phyloP scores from a whole-genome alignment of 2,113 vertebrate genomes.

The Archocentrus centrarchus region DNA sequence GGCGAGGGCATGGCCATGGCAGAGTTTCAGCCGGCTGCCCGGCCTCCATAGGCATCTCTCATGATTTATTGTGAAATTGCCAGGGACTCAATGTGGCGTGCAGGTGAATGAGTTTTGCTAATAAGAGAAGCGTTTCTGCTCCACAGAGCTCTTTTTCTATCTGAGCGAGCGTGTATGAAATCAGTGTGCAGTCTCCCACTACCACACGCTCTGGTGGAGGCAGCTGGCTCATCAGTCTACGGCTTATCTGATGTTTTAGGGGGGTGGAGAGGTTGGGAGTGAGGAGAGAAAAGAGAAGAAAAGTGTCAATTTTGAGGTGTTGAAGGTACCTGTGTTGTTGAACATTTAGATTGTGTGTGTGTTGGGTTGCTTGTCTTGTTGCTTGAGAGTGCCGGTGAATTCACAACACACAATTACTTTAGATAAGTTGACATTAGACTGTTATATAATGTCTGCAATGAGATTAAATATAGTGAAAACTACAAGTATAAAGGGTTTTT shows the following conservation, averaged over 20 bases:
- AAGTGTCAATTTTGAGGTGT: slow-evolving; percentile 48
- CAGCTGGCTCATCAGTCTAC: slow-evolving; percentile 73
- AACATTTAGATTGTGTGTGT: slow-evolving; percentile 28
- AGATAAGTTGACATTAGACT: not conserved
- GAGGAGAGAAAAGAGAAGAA: slow-evolving; percentile 41
- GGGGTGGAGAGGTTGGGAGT: slow-evolving; percentile 67
- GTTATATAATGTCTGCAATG: not conserved
- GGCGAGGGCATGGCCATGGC: slow-evolving; percentile 64
- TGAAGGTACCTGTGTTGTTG: slow-evolving; percentile 42
- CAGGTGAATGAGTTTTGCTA: slow-evolving; percentile 83
- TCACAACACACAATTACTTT: not conserved
- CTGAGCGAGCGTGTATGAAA: slow-evolving; percentile 76
- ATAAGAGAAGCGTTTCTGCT: slow-evolving; percentile 83
- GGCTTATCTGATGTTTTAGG: slow-evolving; percentile 75
- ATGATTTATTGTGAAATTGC: slow-evolving; percentile 82
- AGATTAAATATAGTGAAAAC: slow-evolving; percentile 1
- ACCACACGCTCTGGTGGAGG: slow-evolving; percentile 74
- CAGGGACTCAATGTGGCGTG: slow-evolving; percentile 78
- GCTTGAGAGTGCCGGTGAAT: not conserved
- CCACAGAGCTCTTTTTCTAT: slow-evolving; percentile 80
- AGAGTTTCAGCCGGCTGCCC: slow-evolving; percentile 52
- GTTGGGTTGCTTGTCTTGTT: slow-evolving; percentile 4
- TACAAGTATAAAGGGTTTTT: not conserved
- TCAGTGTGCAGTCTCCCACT: slow-evolving; percentile 73
- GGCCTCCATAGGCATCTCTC: slow-evolving; percentile 66